Conservation (phyloP, 2,888 invertebrate genomes). For the Nephrotoma flavescens region DNA sequence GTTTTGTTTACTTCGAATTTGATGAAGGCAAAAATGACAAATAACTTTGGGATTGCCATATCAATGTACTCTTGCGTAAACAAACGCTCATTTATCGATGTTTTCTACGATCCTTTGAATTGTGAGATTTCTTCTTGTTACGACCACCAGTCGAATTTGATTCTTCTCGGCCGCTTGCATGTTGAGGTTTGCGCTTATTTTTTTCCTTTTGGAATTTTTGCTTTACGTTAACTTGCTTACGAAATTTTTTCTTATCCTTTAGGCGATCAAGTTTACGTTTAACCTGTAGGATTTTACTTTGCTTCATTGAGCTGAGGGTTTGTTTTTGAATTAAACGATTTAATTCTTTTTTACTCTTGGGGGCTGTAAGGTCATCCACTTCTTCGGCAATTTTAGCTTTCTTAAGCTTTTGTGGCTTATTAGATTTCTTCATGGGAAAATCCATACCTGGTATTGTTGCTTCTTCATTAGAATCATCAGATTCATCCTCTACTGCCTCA, state of each 20-base stretch:
- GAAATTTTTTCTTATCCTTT: constrained; percentile 53
- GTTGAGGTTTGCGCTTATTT: constrained; percentile 18
- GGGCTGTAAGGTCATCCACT: constrained; percentile 15
- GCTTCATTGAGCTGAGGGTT: constrained; percentile 56
- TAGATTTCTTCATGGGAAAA: constrained; percentile 15
- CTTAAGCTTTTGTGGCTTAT: constrained; percentile 20
- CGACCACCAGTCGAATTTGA: background rate
- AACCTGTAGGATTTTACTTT: constrained; percentile 61
- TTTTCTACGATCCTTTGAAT: background rate
- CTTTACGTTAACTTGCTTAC: constrained; percentile 26
- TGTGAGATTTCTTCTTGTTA: background rate
- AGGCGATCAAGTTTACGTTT: constrained; percentile 55
- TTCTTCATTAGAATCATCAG: constrained; percentile 20
- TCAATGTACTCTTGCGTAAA: background rate
- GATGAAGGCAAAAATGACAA: background rate
- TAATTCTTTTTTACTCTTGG: constrained; percentile 43
- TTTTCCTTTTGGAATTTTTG: constrained; percentile 25
- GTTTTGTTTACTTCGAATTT: background rate
- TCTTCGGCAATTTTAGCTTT: constrained; percentile 13
- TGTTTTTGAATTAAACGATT: constrained; percentile 54
- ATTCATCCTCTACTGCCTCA: constrained; percentile 21
- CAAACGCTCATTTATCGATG: background rate
- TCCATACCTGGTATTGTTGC: constrained; percentile 34
- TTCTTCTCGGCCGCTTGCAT: background rate
- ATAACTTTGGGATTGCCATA: background rate